These are phyloP conservation scores for Hydrolagus colliei DNA, from an alignment of 2,797 vertebrate species.

Conservation along the genomic window DNA sequence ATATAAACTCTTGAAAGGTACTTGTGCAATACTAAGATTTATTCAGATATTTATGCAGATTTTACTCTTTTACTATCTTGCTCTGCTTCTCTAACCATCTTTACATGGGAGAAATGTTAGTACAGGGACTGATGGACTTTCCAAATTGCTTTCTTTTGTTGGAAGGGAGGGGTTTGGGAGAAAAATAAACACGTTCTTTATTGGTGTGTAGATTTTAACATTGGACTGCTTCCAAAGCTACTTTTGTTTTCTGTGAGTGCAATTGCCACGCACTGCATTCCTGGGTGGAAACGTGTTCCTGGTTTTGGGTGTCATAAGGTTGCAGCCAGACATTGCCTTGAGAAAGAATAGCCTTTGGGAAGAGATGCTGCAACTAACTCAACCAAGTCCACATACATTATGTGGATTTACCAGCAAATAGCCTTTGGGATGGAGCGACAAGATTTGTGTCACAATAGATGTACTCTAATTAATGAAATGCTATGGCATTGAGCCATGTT, in stretches of 20 bases:
- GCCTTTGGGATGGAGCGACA: background rate
- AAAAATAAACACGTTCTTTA: background rate
- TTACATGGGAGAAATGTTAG: too few species aligned
- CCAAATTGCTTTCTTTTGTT: too few species aligned
- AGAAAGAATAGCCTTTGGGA: background rate
- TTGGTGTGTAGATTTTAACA: background rate
- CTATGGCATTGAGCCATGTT: background rate
- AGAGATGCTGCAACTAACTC: background rate
- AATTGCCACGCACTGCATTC: background rate
- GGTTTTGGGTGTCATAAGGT: background rate
- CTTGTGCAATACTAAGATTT: too few species aligned
- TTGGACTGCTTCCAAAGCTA: background rate
- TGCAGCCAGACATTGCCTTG: background rate
- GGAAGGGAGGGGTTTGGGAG: background rate
- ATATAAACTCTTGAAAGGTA: too few species aligned
- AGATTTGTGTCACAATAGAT: too few species aligned
- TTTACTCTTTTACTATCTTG: too few species aligned
- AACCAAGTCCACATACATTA: too few species aligned
- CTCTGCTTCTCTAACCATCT: too few species aligned
- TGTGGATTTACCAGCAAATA: background rate
- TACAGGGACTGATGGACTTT: too few species aligned
- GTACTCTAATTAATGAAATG: background rate
- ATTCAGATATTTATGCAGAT: too few species aligned
- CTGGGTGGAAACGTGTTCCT: background rate
- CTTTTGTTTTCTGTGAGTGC: background rate